Evolutionary conservation across 2,113 vertebrate species (phyloP).

Genomic region (Colius striatus): DNA sequence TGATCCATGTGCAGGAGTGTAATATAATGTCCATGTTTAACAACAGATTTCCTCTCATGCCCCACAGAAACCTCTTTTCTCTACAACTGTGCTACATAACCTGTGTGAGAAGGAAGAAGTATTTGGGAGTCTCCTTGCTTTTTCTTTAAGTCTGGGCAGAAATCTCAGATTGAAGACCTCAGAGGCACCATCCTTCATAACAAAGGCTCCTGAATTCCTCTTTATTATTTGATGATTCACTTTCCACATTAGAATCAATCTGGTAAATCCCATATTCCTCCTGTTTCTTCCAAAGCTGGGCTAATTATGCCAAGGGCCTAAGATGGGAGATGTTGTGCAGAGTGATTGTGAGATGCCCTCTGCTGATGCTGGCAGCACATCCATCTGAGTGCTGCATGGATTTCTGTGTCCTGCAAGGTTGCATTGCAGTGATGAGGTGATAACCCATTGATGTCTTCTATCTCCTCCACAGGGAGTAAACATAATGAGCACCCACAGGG

Average conservation of each 20-base stretch:
- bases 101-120: not conserved
- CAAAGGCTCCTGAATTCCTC: not conserved
- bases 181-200: not conserved
- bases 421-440: not conserved
- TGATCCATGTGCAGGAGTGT: rapidly evolving
- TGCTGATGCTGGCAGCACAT: not conserved
- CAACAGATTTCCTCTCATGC: not conserved
- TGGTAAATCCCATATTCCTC: not conserved
- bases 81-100: not conserved
- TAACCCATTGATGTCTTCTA: not conserved
- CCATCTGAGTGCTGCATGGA: not conserved
- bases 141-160: not conserved
- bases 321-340: not conserved
- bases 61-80: not conserved
- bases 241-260: not conserved
- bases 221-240: not conserved
- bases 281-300: not conserved
- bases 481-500: not conserved
- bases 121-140: not conserved
- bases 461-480: not conserved
- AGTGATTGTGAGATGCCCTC: not conserved
- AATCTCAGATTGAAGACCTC: not conserved
- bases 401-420: not conserved
- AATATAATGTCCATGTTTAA: not conserved
- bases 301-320: not conserved